phyloP scores from a whole-genome alignment of 2,113 vertebrate species.

The Bothrops jararaca region DNA sequence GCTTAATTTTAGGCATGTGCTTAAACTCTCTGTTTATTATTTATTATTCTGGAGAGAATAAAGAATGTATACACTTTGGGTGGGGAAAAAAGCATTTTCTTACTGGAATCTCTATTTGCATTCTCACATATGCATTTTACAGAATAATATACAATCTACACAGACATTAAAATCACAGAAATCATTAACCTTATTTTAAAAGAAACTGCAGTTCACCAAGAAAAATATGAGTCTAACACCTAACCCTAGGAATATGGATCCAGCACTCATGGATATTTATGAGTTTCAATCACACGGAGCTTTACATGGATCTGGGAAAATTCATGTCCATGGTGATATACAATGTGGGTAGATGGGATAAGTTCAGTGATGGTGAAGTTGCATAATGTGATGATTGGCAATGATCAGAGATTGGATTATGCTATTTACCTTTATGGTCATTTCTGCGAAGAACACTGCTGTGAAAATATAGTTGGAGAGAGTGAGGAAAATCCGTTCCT shows the following conservation, averaged over 20 bases:
- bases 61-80: neutral
- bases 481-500: slow-evolving; percentile 95
- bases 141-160: neutral
- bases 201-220: neutral
- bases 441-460: slow-evolving; percentile 92
- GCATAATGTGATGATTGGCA: neutral
- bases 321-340: neutral
- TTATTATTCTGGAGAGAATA: neutral
- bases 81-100: neutral
- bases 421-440: slow-evolving; percentile 90
- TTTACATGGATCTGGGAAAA: neutral
- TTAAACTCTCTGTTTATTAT: too few relatives aligned
- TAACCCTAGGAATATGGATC: neutral
- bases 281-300: neutral
- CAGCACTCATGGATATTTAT: neutral
- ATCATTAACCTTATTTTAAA: neutral
- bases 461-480: slow-evolving; percentile 98
- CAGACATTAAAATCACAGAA: neutral
- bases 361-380: neutral
- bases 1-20: neutral
- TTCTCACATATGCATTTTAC: neutral
- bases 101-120: neutral
- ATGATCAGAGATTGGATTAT: neutral
- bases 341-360: neutral
- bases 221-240: neutral